Percentiles rank a stretch among this genome's conserved stretches.
These are phyloP conservation scores for Leucoraja erinaceus DNA, from an alignment of 2,113 vertebrate species.

Conservation along the genomic window DNA sequence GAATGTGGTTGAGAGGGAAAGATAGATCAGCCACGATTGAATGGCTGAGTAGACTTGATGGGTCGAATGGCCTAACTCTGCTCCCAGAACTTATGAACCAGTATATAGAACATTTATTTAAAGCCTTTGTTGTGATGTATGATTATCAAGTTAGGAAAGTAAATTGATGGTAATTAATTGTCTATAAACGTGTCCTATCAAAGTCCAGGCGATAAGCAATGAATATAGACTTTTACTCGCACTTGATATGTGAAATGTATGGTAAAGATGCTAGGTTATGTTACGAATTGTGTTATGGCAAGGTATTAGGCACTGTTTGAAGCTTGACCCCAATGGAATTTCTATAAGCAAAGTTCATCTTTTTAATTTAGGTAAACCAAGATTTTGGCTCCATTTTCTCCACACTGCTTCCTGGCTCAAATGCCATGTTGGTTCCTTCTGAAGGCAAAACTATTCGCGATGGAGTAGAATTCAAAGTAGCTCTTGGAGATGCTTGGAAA, in stretches of 20 bases:
- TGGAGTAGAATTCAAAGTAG: constrained; percentile 86
- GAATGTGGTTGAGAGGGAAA: no score
- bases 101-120: no score
- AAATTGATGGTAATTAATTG: no score
- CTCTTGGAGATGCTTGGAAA: constrained; percentile 90
- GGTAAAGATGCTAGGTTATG: background rate
- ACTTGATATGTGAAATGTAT: background rate
- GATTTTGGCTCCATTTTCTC: constrained; percentile 95
- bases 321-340: background rate
- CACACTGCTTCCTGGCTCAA: constrained; percentile 79
- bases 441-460: constrained; percentile 61
- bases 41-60: no score
- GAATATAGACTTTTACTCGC: background rate
- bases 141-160: no score
- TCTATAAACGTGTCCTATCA: background rate
- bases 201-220: background rate
- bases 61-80: no score
- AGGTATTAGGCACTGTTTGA: background rate
- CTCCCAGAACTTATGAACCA: no score
- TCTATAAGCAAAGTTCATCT: background rate
- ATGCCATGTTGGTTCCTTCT: constrained; percentile 67
- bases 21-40: no score
- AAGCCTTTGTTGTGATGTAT: no score
- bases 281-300: background rate
- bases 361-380: constrained; percentile 72